Percentiles rank a stretch among this genome's conserved stretches.
Conservation (phyloP, 2,888 invertebrate species). For the Protonemura montana region DNA sequence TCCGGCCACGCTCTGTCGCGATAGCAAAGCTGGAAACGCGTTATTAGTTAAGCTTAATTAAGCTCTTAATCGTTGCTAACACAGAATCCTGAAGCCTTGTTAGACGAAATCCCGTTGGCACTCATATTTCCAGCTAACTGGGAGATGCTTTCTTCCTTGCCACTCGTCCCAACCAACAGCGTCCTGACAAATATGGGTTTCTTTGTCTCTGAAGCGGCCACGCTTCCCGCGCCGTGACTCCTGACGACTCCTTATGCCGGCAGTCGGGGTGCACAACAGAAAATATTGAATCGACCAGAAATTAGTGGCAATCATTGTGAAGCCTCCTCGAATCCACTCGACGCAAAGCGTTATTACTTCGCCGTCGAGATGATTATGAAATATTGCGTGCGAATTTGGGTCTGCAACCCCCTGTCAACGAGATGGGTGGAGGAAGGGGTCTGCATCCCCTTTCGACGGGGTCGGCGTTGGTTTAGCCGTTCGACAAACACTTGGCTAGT, state of each 20-base stretch:
- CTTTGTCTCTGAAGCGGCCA: not conserved
- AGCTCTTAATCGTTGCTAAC: too few species aligned
- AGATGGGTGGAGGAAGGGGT: too few species aligned
- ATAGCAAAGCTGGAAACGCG: too few species aligned
- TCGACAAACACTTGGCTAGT: not conserved
- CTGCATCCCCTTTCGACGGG: too few species aligned
- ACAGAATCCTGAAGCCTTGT: too few species aligned
- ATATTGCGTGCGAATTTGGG: not conserved
- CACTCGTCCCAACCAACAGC: not conserved
- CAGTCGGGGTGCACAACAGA: not conserved
- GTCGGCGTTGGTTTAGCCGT: not conserved
- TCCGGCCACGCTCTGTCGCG: too few species aligned
- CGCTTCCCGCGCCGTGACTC: not conserved
- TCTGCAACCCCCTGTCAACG: too few species aligned
- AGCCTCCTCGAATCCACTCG: constrained; percentile 26
- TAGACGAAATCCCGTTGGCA: too few species aligned
- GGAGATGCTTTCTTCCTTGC: not conserved
- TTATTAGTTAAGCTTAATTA: too few species aligned
- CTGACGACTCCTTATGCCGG: not conserved
- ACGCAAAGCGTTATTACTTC: constrained; percentile 30
- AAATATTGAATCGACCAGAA: constrained; percentile 17
- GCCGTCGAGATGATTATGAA: constrained; percentile 1
- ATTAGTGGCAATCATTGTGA: constrained; percentile 39
- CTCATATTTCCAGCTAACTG: too few species aligned
- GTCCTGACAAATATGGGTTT: not conserved